Evolutionary conservation across 2,888 invertebrate genomes (phyloP).

Genomic region (Drosophila phalerata): DNA sequence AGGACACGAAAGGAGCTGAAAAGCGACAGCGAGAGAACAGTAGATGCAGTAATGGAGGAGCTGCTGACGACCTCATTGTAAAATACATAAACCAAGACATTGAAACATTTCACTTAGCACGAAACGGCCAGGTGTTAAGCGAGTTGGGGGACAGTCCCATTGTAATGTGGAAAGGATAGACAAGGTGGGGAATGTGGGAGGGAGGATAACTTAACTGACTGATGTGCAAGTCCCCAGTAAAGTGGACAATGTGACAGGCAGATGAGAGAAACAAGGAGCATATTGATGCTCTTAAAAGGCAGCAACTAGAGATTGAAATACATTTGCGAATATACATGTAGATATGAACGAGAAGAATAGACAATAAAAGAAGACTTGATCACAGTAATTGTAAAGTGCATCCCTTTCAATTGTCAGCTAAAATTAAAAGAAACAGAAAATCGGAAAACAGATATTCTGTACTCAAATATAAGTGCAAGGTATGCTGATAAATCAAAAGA

Average conservation of each 20-base stretch:
- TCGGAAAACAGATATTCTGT: slow-evolving; percentile 4
- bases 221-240: slow-evolving; percentile 50
- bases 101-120: slow-evolving; percentile 78
- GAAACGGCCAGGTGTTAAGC: slow-evolving; percentile 67
- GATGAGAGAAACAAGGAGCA: slow-evolving; percentile 35
- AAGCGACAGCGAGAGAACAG: slow-evolving; percentile 5
- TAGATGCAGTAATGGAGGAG: slow-evolving; percentile 36
- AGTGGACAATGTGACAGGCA: slow-evolving; percentile 68
- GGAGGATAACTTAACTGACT: slow-evolving; percentile 46
- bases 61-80: slow-evolving; percentile 73
- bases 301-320: slow-evolving; percentile 11
- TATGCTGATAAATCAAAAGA: neutral
- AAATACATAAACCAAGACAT: slow-evolving; percentile 79
- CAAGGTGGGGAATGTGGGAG: neutral
- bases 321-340: neutral
- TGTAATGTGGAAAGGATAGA: slow-evolving; percentile 7
- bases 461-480: neutral
- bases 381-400: slow-evolving; percentile 36
- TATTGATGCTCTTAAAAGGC: slow-evolving; percentile 39
- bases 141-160: slow-evolving; percentile 20
- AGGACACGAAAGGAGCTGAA: slow-evolving; percentile 52
- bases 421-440: slow-evolving; percentile 11
- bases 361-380: slow-evolving; percentile 37
- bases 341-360: neutral
- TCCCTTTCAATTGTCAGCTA: slow-evolving; percentile 15